Evolutionary conservation across 1,140 invertebrate genomes (phyloP), one percentile per base, ranked within the genome.

Genomic region (Drosophila pachea): DNA sequence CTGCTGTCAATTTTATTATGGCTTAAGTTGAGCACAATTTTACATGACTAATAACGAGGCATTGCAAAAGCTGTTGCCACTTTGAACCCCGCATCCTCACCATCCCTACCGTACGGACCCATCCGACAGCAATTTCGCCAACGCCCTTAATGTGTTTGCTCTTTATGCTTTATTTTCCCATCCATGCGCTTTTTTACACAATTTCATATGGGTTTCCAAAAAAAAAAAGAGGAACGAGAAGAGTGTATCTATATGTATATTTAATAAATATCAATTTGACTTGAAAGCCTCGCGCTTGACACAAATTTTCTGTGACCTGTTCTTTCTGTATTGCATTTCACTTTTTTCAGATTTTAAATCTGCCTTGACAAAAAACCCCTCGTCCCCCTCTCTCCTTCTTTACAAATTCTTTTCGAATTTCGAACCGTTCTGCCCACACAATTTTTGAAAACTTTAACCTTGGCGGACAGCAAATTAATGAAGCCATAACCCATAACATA

Each of bases 21-120:
- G 59, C 76, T 65, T 60, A 65, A 62, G 40, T 79, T 79, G 76
- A 76, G 68, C 68, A 64, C 76, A 76, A 83, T 83, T 79, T 78
- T 58, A 83, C 79, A 83, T 76, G 79, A 84, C 79, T 83, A 83
- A 83, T 83, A 83, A 68, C 79, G 68, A 47, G 59, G 64, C 53
- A 73, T 68, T 69, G 68, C 64, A 53, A 61, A 64, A 60, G 54
- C 71, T 33, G 16, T 36, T 72, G 63, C 65, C 68, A 64, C 52
- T 73, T 77, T 54, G 40, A 42, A 5, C 11, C 42, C 35, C 12
- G 5, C 42, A 12, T 11, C 0, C 38, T 11, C 38, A 1, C 38
- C 42, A 1, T 35, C 22, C 22, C 1, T 22, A 22, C 22, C 22
- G 22, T 3, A 22, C 22, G 22, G 22, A 2, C 1, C 3, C 22